Percentiles rank a stretch among this genome's conserved stretches.
These are phyloP conservation scores for Barypeithes pellucidus DNA, from an alignment of 2,888 invertebrate genomes.

Conservation along the genomic window DNA sequence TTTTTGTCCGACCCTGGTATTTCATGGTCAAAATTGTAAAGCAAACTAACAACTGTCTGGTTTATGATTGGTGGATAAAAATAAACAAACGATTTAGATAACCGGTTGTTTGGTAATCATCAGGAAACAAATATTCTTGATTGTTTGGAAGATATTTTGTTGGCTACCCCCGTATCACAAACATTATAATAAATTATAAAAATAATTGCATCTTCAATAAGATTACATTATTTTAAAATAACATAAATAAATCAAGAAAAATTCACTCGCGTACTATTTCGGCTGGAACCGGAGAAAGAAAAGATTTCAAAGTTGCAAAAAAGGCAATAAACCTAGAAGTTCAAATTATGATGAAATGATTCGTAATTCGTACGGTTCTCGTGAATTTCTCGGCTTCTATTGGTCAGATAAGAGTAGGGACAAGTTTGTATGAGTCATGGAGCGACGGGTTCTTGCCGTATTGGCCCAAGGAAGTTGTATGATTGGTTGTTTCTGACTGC, in stretches of 20 bases:
- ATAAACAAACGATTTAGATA: constrained; percentile 8
- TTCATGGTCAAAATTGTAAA: constrained; percentile 24
- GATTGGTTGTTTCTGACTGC: neutral
- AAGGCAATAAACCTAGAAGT: neutral
- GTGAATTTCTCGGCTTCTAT: constrained; percentile 12
- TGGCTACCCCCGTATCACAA: constrained; percentile 7
- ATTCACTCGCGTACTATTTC: constrained; percentile 1
- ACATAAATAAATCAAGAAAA: neutral
- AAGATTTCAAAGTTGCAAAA: neutral
- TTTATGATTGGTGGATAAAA: constrained; percentile 25
- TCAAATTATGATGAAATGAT: neutral
- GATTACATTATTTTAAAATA: neutral
- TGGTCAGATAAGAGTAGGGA: constrained; percentile 5
- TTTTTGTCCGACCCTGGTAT: constrained; percentile 35
- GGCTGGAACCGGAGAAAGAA: neutral
- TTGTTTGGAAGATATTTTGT: constrained; percentile 4
- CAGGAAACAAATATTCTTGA: neutral
- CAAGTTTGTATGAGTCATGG: constrained; percentile 34
- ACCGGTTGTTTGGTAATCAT: neutral
- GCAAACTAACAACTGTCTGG: neutral
- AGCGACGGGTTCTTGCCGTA: constrained; percentile 10
- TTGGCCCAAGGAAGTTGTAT: neutral
- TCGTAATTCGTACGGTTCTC: neutral
- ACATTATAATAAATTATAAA: neutral
- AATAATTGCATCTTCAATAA: neutral